Conservation (phyloP, 2,797 vertebrate genomes). For the Sebastes matsubarae region DNA sequence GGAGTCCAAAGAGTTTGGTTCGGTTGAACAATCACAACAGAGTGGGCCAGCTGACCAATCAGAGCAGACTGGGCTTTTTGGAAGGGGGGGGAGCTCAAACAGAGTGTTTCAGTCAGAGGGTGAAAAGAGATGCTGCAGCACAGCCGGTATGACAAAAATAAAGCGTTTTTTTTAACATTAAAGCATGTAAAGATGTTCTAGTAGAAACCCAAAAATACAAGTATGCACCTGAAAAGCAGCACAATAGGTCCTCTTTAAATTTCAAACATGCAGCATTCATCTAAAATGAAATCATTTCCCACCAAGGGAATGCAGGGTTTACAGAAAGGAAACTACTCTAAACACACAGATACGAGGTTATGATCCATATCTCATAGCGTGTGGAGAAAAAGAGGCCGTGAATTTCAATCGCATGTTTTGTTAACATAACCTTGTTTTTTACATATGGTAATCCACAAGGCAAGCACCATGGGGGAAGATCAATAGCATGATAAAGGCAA, state of each 20-base stretch:
- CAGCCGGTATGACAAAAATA: no score
- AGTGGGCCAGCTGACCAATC: no score
- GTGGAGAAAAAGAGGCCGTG: background rate
- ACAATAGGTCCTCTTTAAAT: background rate
- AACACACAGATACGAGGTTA: background rate
- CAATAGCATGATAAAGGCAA: slow-evolving; percentile 44
- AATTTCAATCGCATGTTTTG: slow-evolving; percentile 29
- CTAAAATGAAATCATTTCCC: background rate
- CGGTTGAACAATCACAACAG: no score
- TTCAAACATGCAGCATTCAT: background rate
- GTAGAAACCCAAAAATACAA: background rate
- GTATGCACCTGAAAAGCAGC: background rate
- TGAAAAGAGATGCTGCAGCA: no score
- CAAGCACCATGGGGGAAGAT: slow-evolving; percentile 30
- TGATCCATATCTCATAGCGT: background rate
- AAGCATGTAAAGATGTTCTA: no score
- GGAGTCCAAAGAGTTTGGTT: no score
- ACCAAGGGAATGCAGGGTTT: background rate
- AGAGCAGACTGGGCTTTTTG: no score
- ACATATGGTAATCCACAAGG: slow-evolving; percentile 57
- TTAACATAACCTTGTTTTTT: slow-evolving; percentile 42
- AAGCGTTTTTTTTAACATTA: no score
- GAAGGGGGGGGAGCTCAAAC: no score
- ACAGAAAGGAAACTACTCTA: background rate
- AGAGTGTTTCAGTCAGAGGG: no score